Base-by-base conservation (phyloP, 2,113 vertebrate genomes). In the Lycaon pictus region DNA sequence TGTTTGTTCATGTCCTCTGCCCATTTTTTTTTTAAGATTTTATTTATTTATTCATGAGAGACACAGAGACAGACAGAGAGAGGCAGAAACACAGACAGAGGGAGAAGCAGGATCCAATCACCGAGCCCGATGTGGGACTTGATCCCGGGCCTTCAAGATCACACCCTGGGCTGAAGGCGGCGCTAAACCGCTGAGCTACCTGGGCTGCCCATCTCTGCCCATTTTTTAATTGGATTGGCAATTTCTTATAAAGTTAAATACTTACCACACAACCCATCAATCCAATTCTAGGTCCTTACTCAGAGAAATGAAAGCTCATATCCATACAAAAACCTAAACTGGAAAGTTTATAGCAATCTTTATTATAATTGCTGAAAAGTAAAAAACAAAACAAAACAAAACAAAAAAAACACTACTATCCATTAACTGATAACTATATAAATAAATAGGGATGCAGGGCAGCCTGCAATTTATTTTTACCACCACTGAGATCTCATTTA, bases 401-500 rank as follows among this genome's bases (percentile, higher is more conserved):
- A 43, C 5, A 43, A 43, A 43, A 94, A 48, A 10, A 77, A 43
- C 13, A 15, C 43, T 81, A 94, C 71, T 79, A 88, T 25, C 15
- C 87, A 74, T 65, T 56, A 81, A 29, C n/a, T 60, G 53, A 29
- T 80, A n/a, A 83, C 58, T 37, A 10, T 19, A 63, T 86, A 60
- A 88, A 63, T 91, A 53, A 82, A 83, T 16, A 23, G 2, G 62
- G 9, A 43, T 43, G 43, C 43, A 43, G 43, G 43, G 43, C 43
- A 43, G 43, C 43, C 43, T 43, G 43, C 43, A 43, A 6, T 43
- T 43, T 43, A 7, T 43, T 43, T 43, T 43, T 43, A 60, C 77
- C 93, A 94, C 95, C 97, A 87, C n/a, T 55, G 96, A 97, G 93
- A 94, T 91, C 85, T 97, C 97, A 91, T 98, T 98, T 98, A 98